Evolutionary conservation across 2,797 vertebrate genomes (phyloP), one percentile per base, ranked within the genome.

Genomic region (Sus cebifrons): DNA sequence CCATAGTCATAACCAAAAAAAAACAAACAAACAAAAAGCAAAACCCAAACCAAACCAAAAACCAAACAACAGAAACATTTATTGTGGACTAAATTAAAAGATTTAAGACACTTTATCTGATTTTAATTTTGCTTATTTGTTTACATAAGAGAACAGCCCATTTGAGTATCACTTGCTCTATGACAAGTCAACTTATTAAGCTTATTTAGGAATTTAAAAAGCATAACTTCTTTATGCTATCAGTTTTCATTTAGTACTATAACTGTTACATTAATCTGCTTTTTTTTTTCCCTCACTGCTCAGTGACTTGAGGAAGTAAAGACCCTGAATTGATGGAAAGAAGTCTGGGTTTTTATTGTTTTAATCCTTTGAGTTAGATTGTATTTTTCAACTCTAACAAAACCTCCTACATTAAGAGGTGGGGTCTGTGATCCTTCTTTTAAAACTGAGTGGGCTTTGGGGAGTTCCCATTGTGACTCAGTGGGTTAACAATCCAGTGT

Each of bases 171-270:
- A 89, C 44, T 79, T 93, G 56, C 23, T 67, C 56, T 84, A 9
- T 21, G 74, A 79, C 58, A 62, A 32, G 21, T 52, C 29, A 60
- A 71, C 15, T 82, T n/a, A 78, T 94, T 95, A 82, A 56, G 83
- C 62, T 71, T 96, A 36, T 91, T 81, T 40, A 91, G 89, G 70
- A 74, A 40, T 81, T 89, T 91, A 93, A 96, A 68, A 54, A 54
- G 32, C 87, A 82, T 91, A 52, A 94, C 56, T 93, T 75, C 40
- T 92, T 71, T 64, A 86, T 87, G 89, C 13, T 70, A 18, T 85
- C 20, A 13, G 1, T 94, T 97, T 97, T 65, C 82, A 95, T 94
- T 73, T 68, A 86, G 17, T 56, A 65, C 95, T 49, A 94, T 65
- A 49, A 49, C 70, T 64, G 82, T 27, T 97, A 70, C 75, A 95